Base-by-base conservation (phyloP, 2,888 invertebrate genomes). In the Maniola hyperantus region DNA sequence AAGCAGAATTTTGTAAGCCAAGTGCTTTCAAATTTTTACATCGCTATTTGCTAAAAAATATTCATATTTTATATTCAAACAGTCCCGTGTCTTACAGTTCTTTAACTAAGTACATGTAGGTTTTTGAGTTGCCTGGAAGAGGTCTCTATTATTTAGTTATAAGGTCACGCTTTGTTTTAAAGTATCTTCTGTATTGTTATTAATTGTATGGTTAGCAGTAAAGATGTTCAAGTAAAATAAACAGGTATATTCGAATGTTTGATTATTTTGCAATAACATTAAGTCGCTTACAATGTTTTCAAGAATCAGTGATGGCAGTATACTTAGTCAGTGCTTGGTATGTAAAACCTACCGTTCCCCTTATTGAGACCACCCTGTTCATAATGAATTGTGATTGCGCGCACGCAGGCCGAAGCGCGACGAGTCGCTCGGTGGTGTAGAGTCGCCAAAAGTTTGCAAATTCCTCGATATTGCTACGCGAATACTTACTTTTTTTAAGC, bases 361-460 rank as follows among this genome's bases (percentile, higher is more conserved):
- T 50, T 58, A 61, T 65, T 62, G 60, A 67, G 69, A 72, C 71
- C 69, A 71, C 72, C 72, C 68, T 68, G 71, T 48, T 51, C 59
- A 70, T 71, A 68, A 66, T 70, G 67, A 67, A 66, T 60, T 63
- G 53, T 68, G 67, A 67, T 71, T 69, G 64, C 63, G 54, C 50
- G 62, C 70, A 67, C 64, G 67, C 67, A 60, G 67, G 61, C 58
- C 54, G 48, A 55, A 69, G 63, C 69, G 59, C 67, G 36, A 62
- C 39, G 62, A 51, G 53, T 42, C 20, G 18, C 10, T 26, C n/a
- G 26, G 33, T 42, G 11, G 0, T 20, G 39, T 62, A 62, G 62
- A 15, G 62, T 26, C 53, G 13, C 62, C 62, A 62, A n/a, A 6
- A 8, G 5, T 62, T 26, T 6, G 20, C 42, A 53, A 20, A 53